Evolutionary conservation across 1,140 invertebrate species (phyloP), one percentile per base, ranked within the genome.

Genomic region (Habropoda laboriosa): DNA sequence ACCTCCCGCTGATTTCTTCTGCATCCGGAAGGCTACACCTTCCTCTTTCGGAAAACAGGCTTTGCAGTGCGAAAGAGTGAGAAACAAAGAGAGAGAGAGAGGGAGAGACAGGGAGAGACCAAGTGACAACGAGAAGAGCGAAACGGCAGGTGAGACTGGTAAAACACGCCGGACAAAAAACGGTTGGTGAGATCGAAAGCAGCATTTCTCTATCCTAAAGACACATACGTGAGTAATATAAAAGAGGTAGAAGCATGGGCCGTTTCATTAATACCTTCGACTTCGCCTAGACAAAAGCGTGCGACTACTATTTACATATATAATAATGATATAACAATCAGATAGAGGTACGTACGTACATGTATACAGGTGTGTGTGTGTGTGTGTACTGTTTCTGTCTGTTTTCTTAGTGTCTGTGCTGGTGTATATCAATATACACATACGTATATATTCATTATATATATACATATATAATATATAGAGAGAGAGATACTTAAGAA

Each of bases 251-350:
- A 91, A 90, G 89, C 89, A 80, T 89, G 86, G 86, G 87, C 86
- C 80, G 79, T 86, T 87, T 85, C 86, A 79, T 90, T 87, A 87
- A 86, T 90, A 89, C 88, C 88, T 89, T 86, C 70, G 89, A 88
- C 87, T 91, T 68, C 86, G 88, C 89, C 90, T 91, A 91, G 85
- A 91, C 89, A 89, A 91, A 86, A 91, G 90, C 90, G 90, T 91
- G 90, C 90, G 90, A 86, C 90, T 91, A 91, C 90, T 91, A 91
- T 91, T 91, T 91, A 91, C 90, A 91, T 91, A 87, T 88, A 89
- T 85, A 88, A 86, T 78, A 85, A 86, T 84, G 68, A 85, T 81
- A 80, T 86, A 86, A 83, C 80, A 86, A 77, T 86, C 71, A 86
- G 75, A 86, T 86, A 83, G 66, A 86, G 66, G 58, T 85, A 81